These are phyloP conservation scores for Tachyglossus aculeatus DNA, from an alignment of 2,797 vertebrate species.

Conservation along the genomic window DNA sequence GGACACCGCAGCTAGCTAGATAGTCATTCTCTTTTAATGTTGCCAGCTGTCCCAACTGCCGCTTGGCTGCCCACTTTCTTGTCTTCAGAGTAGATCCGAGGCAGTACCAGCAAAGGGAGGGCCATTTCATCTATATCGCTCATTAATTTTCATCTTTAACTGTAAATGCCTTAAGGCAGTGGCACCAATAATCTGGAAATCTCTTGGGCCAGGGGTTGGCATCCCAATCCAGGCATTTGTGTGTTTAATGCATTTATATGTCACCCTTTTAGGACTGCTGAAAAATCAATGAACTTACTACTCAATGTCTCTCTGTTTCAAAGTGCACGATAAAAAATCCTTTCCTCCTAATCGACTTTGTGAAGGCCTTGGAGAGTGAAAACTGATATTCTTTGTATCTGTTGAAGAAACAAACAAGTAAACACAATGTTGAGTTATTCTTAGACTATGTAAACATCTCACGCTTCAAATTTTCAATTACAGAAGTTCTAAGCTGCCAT, in stretches of 20 bases:
- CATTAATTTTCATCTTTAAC: constrained; percentile 30
- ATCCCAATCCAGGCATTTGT: background rate
- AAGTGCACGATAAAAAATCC: background rate
- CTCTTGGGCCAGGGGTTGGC: background rate
- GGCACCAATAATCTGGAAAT: constrained; percentile 17
- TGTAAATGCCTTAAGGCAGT: constrained; percentile 29
- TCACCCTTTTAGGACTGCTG: background rate
- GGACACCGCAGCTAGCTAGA: background rate
- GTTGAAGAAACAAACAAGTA: no score
- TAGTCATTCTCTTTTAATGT: constrained; percentile 9
- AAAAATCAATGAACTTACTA: background rate
- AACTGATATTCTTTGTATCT: background rate
- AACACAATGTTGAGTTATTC: no score
- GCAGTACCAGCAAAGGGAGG: background rate
- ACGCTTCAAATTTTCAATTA: no score
- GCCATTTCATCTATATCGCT: background rate
- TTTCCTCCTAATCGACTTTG: background rate
- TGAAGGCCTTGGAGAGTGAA: background rate
- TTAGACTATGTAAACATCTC: no score
- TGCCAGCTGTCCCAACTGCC: background rate
- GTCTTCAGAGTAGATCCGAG: accelerated
- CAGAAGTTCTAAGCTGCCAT: no score
- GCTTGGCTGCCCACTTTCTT: background rate
- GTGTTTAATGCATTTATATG: background rate
- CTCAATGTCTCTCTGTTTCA: background rate